Base-by-base conservation (phyloP, 2,113 vertebrate species). In the Gymnocephalus cernua region DNA sequence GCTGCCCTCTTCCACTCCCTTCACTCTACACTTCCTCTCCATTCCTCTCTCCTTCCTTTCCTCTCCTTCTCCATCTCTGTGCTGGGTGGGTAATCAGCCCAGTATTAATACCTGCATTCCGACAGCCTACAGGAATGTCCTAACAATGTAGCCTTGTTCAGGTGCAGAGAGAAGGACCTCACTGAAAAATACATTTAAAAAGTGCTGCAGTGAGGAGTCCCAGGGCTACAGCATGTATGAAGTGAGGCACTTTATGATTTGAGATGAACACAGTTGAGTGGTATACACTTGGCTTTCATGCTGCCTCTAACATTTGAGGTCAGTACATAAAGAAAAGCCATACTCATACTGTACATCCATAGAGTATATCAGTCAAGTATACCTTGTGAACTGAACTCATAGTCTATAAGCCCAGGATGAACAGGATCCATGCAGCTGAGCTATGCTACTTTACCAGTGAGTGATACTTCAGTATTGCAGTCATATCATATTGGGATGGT, bases 21-120 rank as follows among this genome's bases (percentile, higher is more conserved):
- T 89, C 86, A 84, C 77, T 90, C 81, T 35, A 35, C 87, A 84
- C 75, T 77, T 90, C 76, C 68, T 77, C 44, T 72, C 77, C 65
- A 27, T 58, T 41, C 79, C 67, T 45, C 62, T 67, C 73, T 74
- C 63, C 58, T 64, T 54, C 66, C 74, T 64, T 67, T 74, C 45
- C 61, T 64, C 47, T 35, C 48, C 25, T 27, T 59, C n/a, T 19
- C 70, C 35, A 15, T 25, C 38, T 32, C 64, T 45, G 23, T 77
- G 61, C 38, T 27, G 54, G 72, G 87, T 85, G 90, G 89, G 73
- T 92, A 94, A 93, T 93, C 91, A 86, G 82, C 74, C 87, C 88
- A 80, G 76, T 75, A 91, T 91, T 95, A 95, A 94, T 94, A 95
- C 94, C 90, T 94, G 93, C 93, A 96, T 95, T 95, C 95, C 94